Base-by-base conservation (phyloP, 2,113 vertebrate species). In the Otolemur garnettii region DNA sequence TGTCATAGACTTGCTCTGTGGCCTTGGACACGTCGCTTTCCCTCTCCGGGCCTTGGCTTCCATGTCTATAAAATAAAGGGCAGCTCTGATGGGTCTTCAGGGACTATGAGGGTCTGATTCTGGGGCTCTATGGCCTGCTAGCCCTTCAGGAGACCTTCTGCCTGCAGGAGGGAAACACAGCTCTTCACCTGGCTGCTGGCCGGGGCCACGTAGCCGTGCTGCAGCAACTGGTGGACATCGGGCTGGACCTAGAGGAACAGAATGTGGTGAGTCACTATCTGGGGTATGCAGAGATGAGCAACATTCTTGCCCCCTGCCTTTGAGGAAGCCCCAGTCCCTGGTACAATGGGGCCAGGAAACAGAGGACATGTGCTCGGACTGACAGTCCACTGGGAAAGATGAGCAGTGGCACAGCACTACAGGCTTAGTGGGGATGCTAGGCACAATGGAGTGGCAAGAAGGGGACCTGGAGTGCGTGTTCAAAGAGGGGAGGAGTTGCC, bases 151-250 rank as follows among this genome's bases (percentile, higher is more conserved):
- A 50, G 4, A 33, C 77, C 30, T 38, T 96, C 93, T 97, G 2
- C 93, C 90, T 96, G 13, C 94, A 99, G 99, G 98, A 99, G 82
- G 98, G 98, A 95, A 99, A 99, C 96, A 99, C 98, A 0, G 99
- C 99, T 2, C 93, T 99, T 57, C 99, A 99, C 97, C 98, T 99
- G 84, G 99, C 99, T 81, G 99, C 99, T 0, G 98, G 97, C 96
- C 97, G 96, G 9, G 99, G 99, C 7, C 98, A 99, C 38, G 19
- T 95, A 4, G 97, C 98, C 0, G 98, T 99, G 80, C 97, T 99
- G 55, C 98, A 98, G 97, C 98, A 98, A 97, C 98, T 99, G 2
- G 19, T 99, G 90, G 99, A 99, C 75, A 97, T 98, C 0, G 98
- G 98, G 94, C 96, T 99, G 59, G 98, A 98, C 45, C 95, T 99